Conservation (phyloP, 2,113 vertebrate genomes). For the Microtus ochrogaster region DNA sequence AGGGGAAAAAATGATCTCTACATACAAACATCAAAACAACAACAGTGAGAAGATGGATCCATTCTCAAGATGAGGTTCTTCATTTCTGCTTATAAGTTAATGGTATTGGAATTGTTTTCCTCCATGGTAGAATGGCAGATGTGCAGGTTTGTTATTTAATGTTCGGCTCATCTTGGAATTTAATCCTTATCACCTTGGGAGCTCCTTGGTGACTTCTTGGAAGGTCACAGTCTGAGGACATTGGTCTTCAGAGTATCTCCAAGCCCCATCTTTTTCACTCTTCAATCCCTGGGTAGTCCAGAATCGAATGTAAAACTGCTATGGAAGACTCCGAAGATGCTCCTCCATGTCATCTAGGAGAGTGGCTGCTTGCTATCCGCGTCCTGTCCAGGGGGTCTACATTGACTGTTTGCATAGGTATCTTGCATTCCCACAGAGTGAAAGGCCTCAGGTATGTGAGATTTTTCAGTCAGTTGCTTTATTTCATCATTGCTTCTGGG, state of each 20-base stretch:
- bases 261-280: constrained; percentile 63
- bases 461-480: constrained; percentile 77
- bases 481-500: constrained; percentile 69
- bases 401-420: constrained; percentile 61
- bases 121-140: constrained; percentile 70
- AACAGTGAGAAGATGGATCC: constrained; percentile 83
- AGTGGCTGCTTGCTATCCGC: constrained; percentile 81
- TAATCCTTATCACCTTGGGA: constrained; percentile 81
- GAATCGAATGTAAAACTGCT: constrained; percentile 56
- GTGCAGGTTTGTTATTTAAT: constrained; percentile 74
- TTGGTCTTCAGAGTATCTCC: constrained; percentile 73
- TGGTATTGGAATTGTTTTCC: constrained; percentile 70
- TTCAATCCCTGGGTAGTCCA: constrained; percentile 79
- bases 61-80: constrained; percentile 84
- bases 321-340: constrained; percentile 58
- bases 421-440: constrained; percentile 67
- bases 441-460: constrained; percentile 69
- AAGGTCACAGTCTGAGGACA: constrained; percentile 81
- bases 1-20: constrained; percentile 87
- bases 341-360: constrained; percentile 76
- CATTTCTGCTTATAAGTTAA: constrained; percentile 82
- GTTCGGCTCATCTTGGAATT: constrained; percentile 77
- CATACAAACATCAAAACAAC: constrained; percentile 87
- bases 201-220: constrained; percentile 67
- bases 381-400: constrained; percentile 83